Conservation (phyloP, 2,888 invertebrate species). For the Xanthia togata region DNA sequence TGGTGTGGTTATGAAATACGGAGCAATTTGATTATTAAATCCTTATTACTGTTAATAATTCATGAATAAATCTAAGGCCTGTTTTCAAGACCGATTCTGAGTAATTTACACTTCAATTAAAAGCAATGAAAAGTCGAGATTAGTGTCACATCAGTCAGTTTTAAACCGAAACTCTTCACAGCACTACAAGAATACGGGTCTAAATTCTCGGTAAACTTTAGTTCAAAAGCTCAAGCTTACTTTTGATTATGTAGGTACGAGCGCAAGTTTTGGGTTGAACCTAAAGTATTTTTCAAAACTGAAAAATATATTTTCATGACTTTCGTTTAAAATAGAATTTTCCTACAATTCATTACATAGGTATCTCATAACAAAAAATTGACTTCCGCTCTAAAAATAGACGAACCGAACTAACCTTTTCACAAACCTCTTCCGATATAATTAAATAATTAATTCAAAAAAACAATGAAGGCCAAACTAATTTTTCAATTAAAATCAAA, state of each 20-base stretch:
- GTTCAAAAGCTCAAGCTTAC: background rate
- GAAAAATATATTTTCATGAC: background rate
- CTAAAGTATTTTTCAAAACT: background rate
- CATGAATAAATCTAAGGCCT: background rate
- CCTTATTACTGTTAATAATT: background rate
- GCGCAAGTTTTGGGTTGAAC: background rate
- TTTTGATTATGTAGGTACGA: background rate
- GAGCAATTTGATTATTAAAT: constrained; percentile 17
- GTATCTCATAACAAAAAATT: background rate
- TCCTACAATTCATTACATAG: no score
- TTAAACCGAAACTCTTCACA: background rate
- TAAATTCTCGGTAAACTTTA: background rate
- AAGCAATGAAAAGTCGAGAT: background rate
- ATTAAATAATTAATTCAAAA: background rate
- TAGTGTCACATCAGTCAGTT: background rate
- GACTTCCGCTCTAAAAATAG: background rate
- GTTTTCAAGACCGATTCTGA: background rate
- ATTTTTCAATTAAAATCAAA: constrained; percentile 23
- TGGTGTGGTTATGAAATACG: constrained; percentile 10
- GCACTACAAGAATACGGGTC: no score
- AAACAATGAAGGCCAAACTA: constrained; percentile 17
- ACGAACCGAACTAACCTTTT: background rate
- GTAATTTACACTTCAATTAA: background rate
- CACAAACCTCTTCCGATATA: constrained; percentile 2
- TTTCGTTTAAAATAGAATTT: background rate